Conservation (phyloP, 2,888 invertebrate genomes). For the Muschampia plurimacula region DNA sequence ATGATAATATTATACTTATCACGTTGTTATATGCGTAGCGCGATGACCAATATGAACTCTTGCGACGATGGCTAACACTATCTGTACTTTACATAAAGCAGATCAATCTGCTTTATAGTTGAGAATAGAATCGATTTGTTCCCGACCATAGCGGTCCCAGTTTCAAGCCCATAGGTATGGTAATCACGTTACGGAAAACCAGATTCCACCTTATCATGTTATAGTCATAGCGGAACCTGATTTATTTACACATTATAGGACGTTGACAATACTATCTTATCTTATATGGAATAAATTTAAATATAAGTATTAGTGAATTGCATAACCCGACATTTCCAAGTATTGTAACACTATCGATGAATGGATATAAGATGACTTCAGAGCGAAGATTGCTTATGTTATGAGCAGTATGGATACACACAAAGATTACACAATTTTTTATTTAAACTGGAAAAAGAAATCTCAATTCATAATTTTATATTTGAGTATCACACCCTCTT, state of each 20-base stretch:
- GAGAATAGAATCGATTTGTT: conserved; percentile 23
- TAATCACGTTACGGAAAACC: conserved; percentile 28
- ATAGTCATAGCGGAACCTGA: not conserved
- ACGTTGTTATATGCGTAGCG: too few species aligned
- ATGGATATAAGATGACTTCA: too few species aligned
- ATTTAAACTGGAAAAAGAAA: too few species aligned
- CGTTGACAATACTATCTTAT: not conserved
- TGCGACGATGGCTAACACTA: not conserved
- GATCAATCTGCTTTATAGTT: conserved; percentile 4
- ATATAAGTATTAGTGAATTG: not conserved
- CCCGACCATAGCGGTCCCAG: conserved; percentile 15
- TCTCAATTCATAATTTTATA: too few species aligned
- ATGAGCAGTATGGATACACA: too few species aligned
- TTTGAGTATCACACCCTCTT: too few species aligned
- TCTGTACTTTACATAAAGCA: not conserved
- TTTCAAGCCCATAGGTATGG: conserved; percentile 11
- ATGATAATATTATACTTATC: too few species aligned
- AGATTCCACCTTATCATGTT: conserved; percentile 16
- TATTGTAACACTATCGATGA: too few species aligned
- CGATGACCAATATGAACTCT: too few species aligned
- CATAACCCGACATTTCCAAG: too few species aligned
- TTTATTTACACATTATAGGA: not conserved
- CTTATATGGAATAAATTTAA: not conserved
- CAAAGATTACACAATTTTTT: too few species aligned
- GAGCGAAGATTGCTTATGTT: too few species aligned